Conservation (phyloP, 2,797 vertebrate species). For the Hoplostethus mediterraneus region DNA sequence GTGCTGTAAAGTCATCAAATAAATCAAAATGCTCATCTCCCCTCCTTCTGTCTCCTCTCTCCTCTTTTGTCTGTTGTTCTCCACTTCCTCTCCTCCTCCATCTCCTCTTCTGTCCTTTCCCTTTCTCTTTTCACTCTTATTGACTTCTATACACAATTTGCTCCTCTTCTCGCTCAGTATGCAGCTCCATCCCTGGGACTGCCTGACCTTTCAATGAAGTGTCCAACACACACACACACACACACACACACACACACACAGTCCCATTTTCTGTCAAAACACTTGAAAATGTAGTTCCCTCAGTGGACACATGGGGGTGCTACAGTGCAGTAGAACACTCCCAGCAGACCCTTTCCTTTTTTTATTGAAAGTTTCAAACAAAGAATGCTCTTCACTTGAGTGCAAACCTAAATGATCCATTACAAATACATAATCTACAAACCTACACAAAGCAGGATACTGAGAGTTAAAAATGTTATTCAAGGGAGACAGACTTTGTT, state of each 20-base stretch:
- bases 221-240: not conserved
- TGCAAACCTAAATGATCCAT: no score
- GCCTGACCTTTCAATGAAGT: not conserved
- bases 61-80: no score
- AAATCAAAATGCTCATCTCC: no score
- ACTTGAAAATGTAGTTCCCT: not conserved
- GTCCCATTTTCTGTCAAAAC: not conserved
- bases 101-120: not conserved
- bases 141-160: no score
- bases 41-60: no score
- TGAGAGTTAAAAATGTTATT: no score
- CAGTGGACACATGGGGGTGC: constrained; percentile 32
- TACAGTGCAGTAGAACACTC: constrained; percentile 31
- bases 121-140: not conserved
- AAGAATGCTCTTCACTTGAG: no score
- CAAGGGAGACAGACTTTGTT: no score
- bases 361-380: no score
- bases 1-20: no score
- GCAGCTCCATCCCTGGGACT: not conserved
- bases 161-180: not conserved
- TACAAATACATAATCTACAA: no score
- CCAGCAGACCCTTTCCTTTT: not conserved
- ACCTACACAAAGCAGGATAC: no score
- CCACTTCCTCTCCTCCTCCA: not conserved
- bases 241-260: not conserved